Conservation (phyloP, 2,888 invertebrate genomes). For the Callimorpha dominula region DNA sequence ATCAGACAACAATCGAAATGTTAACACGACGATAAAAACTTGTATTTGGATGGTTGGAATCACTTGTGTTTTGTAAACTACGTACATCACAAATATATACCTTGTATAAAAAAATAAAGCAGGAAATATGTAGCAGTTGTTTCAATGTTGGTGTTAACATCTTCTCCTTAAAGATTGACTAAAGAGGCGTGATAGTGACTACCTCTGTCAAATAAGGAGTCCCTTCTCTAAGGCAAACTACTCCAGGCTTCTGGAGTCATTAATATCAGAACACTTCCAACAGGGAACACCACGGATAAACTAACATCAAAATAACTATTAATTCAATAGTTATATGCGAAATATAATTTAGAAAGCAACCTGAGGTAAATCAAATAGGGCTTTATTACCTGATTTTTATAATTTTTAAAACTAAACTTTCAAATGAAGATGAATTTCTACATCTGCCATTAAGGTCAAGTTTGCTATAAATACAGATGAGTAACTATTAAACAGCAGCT, state of each 20-base stretch:
- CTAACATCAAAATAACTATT: not conserved
- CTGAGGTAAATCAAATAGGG: too few species aligned
- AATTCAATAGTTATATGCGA: too few species aligned
- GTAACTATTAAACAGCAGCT: not conserved
- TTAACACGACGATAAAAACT: conserved; percentile 70
- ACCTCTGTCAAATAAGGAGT: not conserved
- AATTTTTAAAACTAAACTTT: not conserved
- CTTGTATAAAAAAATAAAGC: not conserved
- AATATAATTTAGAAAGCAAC: too few species aligned
- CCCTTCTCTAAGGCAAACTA: not conserved
- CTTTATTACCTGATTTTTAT: too few species aligned
- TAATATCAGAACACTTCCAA: not conserved
- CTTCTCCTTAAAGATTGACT: not conserved
- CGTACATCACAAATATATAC: conserved; percentile 24
- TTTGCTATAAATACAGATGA: not conserved
- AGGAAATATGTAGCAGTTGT: not conserved
- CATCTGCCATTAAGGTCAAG: not conserved
- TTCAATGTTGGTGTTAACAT: not conserved
- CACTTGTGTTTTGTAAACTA: conserved; percentile 36
- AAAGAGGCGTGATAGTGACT: not conserved
- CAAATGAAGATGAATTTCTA: not conserved
- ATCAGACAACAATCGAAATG: conserved; percentile 81
- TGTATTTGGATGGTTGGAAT: conserved; percentile 41
- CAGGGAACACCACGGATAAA: not conserved
- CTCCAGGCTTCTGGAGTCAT: not conserved